A percentile compares a stretch with the other conserved stretches of the same genome.
These are phyloP conservation scores for Crossocerus cetratus DNA, from an alignment of 2,888 invertebrate species.

Conservation along the genomic window DNA sequence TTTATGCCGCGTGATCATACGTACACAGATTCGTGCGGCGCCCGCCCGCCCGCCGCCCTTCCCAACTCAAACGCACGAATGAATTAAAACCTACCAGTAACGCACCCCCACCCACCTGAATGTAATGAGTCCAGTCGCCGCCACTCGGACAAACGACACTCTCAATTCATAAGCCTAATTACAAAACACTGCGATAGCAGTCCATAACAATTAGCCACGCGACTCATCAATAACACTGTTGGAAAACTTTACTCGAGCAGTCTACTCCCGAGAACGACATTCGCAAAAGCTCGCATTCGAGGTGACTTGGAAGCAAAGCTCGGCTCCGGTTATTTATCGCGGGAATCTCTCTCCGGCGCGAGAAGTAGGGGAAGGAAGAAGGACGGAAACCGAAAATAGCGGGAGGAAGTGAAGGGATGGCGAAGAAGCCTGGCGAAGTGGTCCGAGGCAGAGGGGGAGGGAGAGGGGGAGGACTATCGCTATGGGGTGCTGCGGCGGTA, in stretches of 20 bases:
- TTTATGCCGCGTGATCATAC: constrained; percentile 22
- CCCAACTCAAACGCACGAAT: too few relatives aligned
- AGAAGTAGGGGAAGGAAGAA: constrained; percentile 15
- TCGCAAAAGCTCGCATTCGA: constrained; percentile 1
- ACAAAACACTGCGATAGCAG: too few relatives aligned
- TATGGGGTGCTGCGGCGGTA: constrained; percentile 46
- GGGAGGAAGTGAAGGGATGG: constrained; percentile 1
- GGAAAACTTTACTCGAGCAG: too few relatives aligned
- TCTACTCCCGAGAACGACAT: constrained; percentile 5
- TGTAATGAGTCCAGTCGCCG: too few relatives aligned
- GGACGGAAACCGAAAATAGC: constrained; percentile 7
- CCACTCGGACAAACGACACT: too few relatives aligned
- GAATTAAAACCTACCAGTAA: too few relatives aligned
- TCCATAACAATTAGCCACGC: background rate
- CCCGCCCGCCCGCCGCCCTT: too few relatives aligned
- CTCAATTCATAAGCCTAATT: too few relatives aligned
- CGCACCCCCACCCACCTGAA: too few relatives aligned
- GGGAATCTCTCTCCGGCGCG: constrained; percentile 17
- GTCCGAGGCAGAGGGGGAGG: background rate
- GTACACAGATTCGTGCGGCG: constrained; percentile 19
- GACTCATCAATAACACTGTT: too few relatives aligned
- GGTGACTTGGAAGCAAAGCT: constrained; percentile 20
- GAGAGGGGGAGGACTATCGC: constrained; percentile 22
- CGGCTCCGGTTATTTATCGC: constrained; percentile 60
- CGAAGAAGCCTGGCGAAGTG: constrained; percentile 13